Conservation (phyloP, 1,140 invertebrate genomes). For the Platyura marginata region DNA sequence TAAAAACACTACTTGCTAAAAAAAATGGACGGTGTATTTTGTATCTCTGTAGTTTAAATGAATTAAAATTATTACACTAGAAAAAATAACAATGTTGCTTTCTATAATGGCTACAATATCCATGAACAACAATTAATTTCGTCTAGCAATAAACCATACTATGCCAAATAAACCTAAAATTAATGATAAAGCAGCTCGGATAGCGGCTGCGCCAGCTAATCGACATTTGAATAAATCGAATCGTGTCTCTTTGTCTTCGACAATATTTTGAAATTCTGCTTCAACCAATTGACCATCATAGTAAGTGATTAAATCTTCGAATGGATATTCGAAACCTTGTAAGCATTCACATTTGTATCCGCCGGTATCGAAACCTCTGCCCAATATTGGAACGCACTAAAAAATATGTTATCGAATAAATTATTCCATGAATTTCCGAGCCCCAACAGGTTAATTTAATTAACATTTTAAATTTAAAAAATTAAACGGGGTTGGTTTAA, state of each 20-base stretch:
- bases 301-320: constrained; percentile 84
- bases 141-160: not conserved
- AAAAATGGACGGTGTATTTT: no score
- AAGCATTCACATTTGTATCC: constrained; percentile 98
- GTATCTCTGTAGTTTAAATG: no score
- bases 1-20: no score
- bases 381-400: constrained; percentile 85
- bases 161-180: constrained; percentile 5
- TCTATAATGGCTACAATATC: no score
- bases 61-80: no score
- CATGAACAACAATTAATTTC: no score
- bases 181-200: constrained; percentile 29
- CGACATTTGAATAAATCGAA: constrained; percentile 85
- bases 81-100: no score
- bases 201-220: constrained; percentile 54
- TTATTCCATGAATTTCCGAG: no score
- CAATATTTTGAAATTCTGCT: constrained; percentile 79
- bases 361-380: constrained; percentile 75
- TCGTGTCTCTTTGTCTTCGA: constrained; percentile 55
- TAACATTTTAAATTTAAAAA: no score
- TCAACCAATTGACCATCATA: constrained; percentile 93
- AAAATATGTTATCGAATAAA: no score
- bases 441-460: no score
- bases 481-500: no score
- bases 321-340: constrained; percentile 94